Conservation (phyloP, 1,140 invertebrate genomes). For the Bombus impatiens region DNA sequence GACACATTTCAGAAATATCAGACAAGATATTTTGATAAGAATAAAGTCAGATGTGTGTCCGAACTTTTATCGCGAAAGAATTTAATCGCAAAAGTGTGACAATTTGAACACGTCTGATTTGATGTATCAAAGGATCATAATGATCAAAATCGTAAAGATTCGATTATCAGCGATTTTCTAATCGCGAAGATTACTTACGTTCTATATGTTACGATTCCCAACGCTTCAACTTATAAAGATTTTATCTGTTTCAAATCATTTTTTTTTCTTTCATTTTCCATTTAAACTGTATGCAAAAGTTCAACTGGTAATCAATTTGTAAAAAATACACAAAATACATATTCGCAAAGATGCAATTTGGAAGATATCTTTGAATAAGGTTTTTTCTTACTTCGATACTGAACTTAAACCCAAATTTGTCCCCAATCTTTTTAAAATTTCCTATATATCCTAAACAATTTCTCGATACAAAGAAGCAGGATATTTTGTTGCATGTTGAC, state of each 20-base stretch:
- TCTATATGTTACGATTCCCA: not conserved
- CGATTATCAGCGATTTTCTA: slow-evolving; percentile 9
- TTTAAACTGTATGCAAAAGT: not conserved
- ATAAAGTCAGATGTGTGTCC: not conserved
- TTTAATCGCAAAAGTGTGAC: slow-evolving; percentile 12
- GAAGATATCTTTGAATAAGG: no score
- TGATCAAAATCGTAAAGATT: not conserved
- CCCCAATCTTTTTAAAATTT: not conserved
- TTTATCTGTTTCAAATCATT: not conserved
- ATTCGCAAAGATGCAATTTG: no score
- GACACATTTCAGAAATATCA: not conserved
- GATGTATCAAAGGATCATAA: not conserved
- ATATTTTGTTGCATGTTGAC: not conserved
- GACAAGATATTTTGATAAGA: not conserved
- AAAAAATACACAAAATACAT: no score
- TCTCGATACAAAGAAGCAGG: not conserved
- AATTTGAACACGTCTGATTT: not conserved
- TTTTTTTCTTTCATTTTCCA: not conserved
- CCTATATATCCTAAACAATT: not conserved
- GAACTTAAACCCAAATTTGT: not conserved
- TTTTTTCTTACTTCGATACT: not conserved
- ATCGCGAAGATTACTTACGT: not conserved
- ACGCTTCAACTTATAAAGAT: not conserved
- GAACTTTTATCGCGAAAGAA: slow-evolving; percentile 6
- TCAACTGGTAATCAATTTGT: no score